A percentile compares a stretch with the other conserved stretches of the same genome.
Conservation (phyloP, 2,888 invertebrate genomes). For the Metallyticus violacea region DNA sequence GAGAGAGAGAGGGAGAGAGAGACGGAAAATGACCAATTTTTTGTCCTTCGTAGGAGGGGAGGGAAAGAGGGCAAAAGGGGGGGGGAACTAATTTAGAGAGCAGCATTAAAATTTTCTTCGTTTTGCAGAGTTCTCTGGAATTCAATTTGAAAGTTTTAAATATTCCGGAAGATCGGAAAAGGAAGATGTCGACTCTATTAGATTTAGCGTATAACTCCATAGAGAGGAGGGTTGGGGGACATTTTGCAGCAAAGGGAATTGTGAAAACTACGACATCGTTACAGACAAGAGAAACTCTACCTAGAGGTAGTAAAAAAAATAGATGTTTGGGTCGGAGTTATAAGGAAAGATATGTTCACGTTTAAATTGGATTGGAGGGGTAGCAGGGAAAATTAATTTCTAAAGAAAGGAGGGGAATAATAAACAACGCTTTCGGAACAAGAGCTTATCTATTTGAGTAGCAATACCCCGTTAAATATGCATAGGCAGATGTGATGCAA, state of each 20-base stretch:
- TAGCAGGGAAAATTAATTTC: not conserved
- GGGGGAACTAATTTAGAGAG: slow-evolving; percentile 5
- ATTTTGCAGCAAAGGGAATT: not conserved
- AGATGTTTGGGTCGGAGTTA: not conserved
- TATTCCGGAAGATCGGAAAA: not conserved
- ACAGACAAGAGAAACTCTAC: not conserved
- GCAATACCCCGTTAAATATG: not conserved
- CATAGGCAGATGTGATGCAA: not conserved
- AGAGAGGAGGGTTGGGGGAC: not conserved
- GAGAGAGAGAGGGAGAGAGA: not conserved
- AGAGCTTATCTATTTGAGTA: not conserved
- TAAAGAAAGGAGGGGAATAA: not conserved
- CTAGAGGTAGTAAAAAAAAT: not conserved
- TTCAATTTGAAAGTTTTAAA: slow-evolving; percentile 4
- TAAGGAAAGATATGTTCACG: not conserved
- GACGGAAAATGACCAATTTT: not conserved
- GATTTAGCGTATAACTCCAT: not conserved
- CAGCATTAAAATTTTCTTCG: slow-evolving; percentile 11
- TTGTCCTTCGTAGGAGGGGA: not conserved
- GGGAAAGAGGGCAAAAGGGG: not conserved
- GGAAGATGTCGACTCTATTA: not conserved
- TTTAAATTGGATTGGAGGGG: not conserved
- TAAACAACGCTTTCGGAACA: not conserved
- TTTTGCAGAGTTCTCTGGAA: not conserved
- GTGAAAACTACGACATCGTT: not conserved